Percentiles rank a stretch among this genome's conserved stretches.
These are phyloP conservation scores for Synanthedon andrenaeformis DNA, from an alignment of 2,888 invertebrate genomes.

Conservation along the genomic window DNA sequence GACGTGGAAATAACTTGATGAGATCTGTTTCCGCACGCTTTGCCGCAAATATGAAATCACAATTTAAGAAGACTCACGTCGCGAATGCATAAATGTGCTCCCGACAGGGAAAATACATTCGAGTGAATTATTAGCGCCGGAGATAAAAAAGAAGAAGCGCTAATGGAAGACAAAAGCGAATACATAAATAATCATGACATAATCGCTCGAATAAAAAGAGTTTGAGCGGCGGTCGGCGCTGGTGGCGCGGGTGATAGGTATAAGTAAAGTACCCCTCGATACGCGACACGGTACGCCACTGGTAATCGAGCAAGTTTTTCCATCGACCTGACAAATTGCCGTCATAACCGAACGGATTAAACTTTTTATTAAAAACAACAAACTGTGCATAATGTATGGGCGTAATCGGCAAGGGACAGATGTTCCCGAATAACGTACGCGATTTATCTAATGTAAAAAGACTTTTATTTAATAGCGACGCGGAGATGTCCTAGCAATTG, in stretches of 20 bases:
- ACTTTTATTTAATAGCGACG: constrained; percentile 68
- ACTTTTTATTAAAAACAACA: constrained; percentile 71
- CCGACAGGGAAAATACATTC: constrained; percentile 32
- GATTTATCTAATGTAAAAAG: constrained; percentile 70
- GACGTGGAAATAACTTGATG: constrained; percentile 50
- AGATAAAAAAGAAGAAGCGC: constrained; percentile 43
- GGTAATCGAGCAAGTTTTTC: constrained; percentile 67
- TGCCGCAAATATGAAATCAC: constrained; percentile 28
- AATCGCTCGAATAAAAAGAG: constrained; percentile 49
- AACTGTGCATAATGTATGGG: constrained; percentile 68
- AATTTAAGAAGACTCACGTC: constrained; percentile 29
- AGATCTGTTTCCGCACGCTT: constrained; percentile 37
- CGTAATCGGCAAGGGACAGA: constrained; percentile 68
- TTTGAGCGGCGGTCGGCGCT: constrained; percentile 11
- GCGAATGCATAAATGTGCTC: constrained; percentile 25
- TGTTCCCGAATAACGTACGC: constrained; percentile 63
- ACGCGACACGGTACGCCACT: constrained; percentile 31
- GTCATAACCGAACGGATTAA: constrained; percentile 69
- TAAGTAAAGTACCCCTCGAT: constrained; percentile 31
- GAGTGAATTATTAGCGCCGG: constrained; percentile 40
- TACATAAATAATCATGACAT: constrained; percentile 62
- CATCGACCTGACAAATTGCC: constrained; percentile 66
- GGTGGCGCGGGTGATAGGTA: constrained; percentile 19
- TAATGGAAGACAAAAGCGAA: constrained; percentile 65
- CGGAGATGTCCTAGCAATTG: constrained; percentile 61